These are phyloP conservation scores for Periophthalmus magnuspinnatus DNA, from an alignment of 2,797 vertebrate genomes.

Conservation along the genomic window DNA sequence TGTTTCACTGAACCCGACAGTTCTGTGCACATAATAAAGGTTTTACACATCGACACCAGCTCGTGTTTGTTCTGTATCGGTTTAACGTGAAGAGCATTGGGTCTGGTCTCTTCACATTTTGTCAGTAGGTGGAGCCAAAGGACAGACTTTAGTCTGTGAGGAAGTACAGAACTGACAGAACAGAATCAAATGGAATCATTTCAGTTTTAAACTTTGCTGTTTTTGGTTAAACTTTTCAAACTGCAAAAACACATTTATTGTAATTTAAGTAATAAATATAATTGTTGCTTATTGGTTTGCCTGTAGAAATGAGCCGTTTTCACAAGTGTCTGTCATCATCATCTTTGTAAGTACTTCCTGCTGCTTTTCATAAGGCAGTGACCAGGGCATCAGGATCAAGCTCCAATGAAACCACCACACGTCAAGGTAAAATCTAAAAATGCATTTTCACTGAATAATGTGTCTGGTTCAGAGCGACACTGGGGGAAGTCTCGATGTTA, in stretches of 20 bases:
- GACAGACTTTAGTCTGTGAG: neutral
- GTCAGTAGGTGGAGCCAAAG: slow-evolving; percentile 6
- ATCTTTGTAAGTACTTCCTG: slow-evolving; percentile 42
- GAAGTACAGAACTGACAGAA: neutral
- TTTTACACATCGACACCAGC: slow-evolving; percentile 72
- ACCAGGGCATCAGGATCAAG: slow-evolving; percentile 18
- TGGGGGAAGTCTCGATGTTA: slow-evolving; percentile 26
- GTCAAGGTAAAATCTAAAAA: slow-evolving; percentile 28
- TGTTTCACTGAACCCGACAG: slow-evolving; percentile 73
- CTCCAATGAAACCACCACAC: slow-evolving; percentile 6
- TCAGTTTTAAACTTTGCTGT: neutral
- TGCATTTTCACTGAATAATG: neutral
- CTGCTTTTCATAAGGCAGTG: slow-evolving; percentile 18
- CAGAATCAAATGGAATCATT: neutral
- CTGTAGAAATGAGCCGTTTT: neutral
- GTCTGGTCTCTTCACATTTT: neutral
- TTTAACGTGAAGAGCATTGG: too few species aligned
- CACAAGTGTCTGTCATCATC: neutral
- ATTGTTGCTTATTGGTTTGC: neutral
- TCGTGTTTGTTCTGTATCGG: neutral
- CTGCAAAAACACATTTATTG: neutral
- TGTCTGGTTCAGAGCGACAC: neutral
- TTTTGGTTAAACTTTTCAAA: neutral
- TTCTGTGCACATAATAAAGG: slow-evolving; percentile 85
- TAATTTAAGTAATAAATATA: neutral